phyloP scores from a whole-genome alignment of 2,113 vertebrate genomes.

The Strix uralensis region DNA sequence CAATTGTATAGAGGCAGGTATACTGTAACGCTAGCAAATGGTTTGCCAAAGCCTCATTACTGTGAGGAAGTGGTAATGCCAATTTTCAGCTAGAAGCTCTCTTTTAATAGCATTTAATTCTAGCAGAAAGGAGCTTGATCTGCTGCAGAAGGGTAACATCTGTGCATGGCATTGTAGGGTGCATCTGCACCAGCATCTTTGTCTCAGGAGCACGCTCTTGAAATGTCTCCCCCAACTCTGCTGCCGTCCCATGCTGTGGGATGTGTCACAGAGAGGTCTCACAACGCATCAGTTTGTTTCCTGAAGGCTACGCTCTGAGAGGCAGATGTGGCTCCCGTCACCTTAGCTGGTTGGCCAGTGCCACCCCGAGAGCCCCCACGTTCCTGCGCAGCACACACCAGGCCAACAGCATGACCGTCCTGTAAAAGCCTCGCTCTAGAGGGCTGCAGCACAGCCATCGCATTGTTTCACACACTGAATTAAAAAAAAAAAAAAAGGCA shows the following conservation, averaged over 20 bases:
- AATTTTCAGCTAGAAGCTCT: not conserved
- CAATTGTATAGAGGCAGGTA: not conserved
- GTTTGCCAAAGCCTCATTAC: not conserved
- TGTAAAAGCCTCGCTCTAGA: rapidly evolving
- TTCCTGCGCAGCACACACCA: not conserved
- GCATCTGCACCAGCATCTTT: not conserved
- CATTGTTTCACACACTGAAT: rapidly evolving
- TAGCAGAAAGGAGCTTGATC: not conserved
- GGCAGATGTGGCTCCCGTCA: not conserved
- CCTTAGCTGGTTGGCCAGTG: not conserved
- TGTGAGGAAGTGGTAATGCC: not conserved
- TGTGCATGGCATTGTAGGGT: not conserved
- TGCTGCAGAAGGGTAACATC: not conserved
- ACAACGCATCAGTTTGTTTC: not conserved
- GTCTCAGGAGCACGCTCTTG: not conserved
- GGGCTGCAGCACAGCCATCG: not conserved
- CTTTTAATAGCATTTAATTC: not conserved
- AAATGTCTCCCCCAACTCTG: not conserved
- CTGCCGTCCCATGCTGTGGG: rapidly evolving
- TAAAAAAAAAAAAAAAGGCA: not conserved
- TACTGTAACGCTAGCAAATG: not conserved
- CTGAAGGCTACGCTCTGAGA: not conserved
- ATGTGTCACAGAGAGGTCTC: not conserved
- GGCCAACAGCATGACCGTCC: not conserved
- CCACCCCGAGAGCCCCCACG: rapidly evolving